Evolutionary conservation across 1,140 invertebrate genomes (phyloP), one percentile per base, ranked within the genome.

Genomic region (Phortica variegata): DNA sequence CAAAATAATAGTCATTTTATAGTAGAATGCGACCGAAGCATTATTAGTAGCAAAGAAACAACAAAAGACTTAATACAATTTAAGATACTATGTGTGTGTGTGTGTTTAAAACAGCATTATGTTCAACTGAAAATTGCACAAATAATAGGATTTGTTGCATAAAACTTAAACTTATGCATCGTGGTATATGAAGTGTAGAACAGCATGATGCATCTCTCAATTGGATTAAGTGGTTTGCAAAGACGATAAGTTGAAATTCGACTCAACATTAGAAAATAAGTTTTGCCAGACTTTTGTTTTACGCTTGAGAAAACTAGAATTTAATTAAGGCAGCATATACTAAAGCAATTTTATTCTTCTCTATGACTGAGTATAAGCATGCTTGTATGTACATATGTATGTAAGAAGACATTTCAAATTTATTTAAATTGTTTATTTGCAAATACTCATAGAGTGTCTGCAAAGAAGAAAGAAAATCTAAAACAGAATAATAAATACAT

Each of bases 211-310:
- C 62, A 66, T 62, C 66, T 58, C 66, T 66, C 62, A 66, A 66
- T 66, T 66, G 62, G 56, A 66, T 66, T 66, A 66, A 66, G 59
- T 66, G 54, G 59, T 66, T 66, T 52, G 55, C 31, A 49, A 56
- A 55, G 44, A 6, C 26, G 12, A 29, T 19, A 17, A 56, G 31
- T 48, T 48, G 19, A 31, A 48, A 43, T 33, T 46, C 45, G n/a
- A n/a, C n/a, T n/a, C n/a, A n/a, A n/a, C n/a, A n/a, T 53, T 56
- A 19, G 8, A 44, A 36, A 44, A 16, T 6, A 48, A 50, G 44
- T 49, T 51, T 47, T 44, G 16, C 51, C 38, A 51, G 47, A 48
- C 34, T 51, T 49, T 58, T 48, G 49, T 60, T 65, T 65, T 52
- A 23, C 57, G 57, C 48, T 59, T 19, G 56, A 56, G 62, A 54